A percentile compares a stretch with the other conserved stretches of the same genome.
Evolutionary conservation across 2,797 vertebrate species (phyloP).

Genomic region (Streptopelia turtur): DNA sequence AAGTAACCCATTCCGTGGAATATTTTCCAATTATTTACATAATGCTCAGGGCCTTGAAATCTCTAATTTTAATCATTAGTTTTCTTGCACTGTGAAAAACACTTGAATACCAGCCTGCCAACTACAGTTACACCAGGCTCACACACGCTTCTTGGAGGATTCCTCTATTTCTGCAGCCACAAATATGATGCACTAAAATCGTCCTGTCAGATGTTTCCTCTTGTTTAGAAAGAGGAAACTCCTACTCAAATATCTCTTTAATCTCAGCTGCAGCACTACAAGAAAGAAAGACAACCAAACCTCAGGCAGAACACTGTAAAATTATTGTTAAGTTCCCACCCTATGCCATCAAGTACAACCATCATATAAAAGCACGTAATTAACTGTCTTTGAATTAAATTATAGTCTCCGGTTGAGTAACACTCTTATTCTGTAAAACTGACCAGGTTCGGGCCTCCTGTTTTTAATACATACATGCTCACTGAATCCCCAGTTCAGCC

Average conservation of each 20-base stretch:
- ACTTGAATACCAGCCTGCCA: not conserved
- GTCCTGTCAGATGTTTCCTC: not conserved
- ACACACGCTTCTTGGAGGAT: not conserved
- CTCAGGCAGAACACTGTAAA: not conserved
- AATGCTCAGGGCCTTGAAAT: not conserved
- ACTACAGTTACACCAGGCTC: not conserved
- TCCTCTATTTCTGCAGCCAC: not conserved
- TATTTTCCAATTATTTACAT: not conserved
- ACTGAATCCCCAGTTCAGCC: slow-evolving; percentile 91
- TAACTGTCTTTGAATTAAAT: not conserved
- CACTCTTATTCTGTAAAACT: not conserved
- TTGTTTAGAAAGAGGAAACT: not conserved
- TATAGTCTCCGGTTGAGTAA: not conserved
- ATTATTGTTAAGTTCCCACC: not conserved
- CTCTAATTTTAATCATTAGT: not conserved
- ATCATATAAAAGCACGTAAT: not conserved
- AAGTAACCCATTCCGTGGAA: not conserved
- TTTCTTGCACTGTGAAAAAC: not conserved
- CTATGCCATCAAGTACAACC: not conserved
- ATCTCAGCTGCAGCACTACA: not conserved
- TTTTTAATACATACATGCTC: slow-evolving; percentile 76
- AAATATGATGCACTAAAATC: not conserved
- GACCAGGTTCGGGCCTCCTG: not conserved
- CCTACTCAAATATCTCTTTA: not conserved
- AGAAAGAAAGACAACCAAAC: not conserved